Evolutionary conservation across 2,888 invertebrate genomes (phyloP).

Genomic region (Helobdella robusta): DNA sequence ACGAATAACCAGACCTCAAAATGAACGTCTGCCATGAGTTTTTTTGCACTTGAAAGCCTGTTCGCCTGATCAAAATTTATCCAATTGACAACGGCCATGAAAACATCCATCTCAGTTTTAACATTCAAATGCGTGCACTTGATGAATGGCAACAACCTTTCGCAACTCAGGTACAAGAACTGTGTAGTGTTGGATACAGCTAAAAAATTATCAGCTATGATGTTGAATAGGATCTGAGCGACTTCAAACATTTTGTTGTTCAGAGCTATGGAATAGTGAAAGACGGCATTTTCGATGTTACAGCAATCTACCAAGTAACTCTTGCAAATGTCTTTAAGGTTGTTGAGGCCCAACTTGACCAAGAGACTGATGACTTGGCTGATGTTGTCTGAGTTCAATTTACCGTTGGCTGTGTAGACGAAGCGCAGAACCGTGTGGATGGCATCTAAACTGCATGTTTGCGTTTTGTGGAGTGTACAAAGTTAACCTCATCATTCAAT

Average conservation of each 20-base stretch:
- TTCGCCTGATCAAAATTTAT: slow-evolving; percentile 9
- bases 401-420: slow-evolving; percentile 8
- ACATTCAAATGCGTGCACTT: slow-evolving; percentile 17
- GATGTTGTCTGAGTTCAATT: slow-evolving; percentile 14
- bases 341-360: slow-evolving; percentile 1
- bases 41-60: slow-evolving; percentile 6
- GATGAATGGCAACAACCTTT: slow-evolving; percentile 15
- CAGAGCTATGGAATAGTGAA: slow-evolving; percentile 11
- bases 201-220: slow-evolving; percentile 14
- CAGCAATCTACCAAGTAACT: not conserved
- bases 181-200: slow-evolving; percentile 8
- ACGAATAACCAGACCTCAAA: slow-evolving; percentile 4
- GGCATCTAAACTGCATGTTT: not conserved
- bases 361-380: slow-evolving; percentile 9
- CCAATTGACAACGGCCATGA: slow-evolving; percentile 12
- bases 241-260: slow-evolving; percentile 9
- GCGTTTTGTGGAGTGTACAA: too few relatives aligned
- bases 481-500: too few relatives aligned
- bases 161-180: slow-evolving; percentile 15
- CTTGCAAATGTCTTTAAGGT: not conserved
- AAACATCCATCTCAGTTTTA: slow-evolving; percentile 8
- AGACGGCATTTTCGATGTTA: slow-evolving; percentile 15
- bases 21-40: slow-evolving; percentile 7
- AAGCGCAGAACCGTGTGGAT: slow-evolving; percentile 9
- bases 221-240: slow-evolving; percentile 16